phyloP scores from a whole-genome alignment of 2,113 vertebrate species.

The Sebastes fasciatus region DNA sequence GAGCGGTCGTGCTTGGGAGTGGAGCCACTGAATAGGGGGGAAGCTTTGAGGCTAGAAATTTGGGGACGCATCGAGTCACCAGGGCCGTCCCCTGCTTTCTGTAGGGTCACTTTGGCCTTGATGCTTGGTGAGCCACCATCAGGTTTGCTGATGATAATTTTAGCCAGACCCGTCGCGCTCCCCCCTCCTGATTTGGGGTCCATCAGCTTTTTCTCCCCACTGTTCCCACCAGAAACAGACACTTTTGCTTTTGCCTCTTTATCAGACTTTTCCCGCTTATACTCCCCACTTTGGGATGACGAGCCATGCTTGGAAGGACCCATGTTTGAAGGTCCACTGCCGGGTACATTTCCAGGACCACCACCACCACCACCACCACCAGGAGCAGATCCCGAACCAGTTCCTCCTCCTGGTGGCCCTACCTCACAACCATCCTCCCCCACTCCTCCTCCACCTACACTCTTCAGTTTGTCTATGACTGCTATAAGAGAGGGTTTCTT shows the following conservation, averaged over 20 bases:
- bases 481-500: slow-evolving; percentile 98
- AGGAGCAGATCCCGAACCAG: slow-evolving; percentile 86
- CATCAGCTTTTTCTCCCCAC: slow-evolving; percentile 92
- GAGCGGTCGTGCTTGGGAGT: slow-evolving; percentile 98
- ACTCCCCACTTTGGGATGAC: slow-evolving; percentile 89
- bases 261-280: slow-evolving; percentile 95
- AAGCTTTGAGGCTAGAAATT: slow-evolving; percentile 93
- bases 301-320: slow-evolving; percentile 90
- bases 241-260: slow-evolving; percentile 95
- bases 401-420: slow-evolving; percentile 76
- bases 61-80: slow-evolving; percentile 92
- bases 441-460: slow-evolving; percentile 92
- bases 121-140: slow-evolving; percentile 98
- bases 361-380: slow-evolving; percentile 54
- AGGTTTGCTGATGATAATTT: slow-evolving; percentile 98
- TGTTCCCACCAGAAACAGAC: slow-evolving; percentile 87
- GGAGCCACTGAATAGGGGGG: slow-evolving; percentile 96
- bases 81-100: slow-evolving; percentile 93
- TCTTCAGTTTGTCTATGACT: slow-evolving; percentile 98
- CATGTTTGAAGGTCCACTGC: slow-evolving; percentile 84
- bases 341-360: slow-evolving; percentile 83
- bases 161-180: slow-evolving; percentile 92
- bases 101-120: slow-evolving; percentile 96
- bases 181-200: slow-evolving; percentile 89
- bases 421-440: slow-evolving; percentile 93